Conservation (phyloP, 2,888 invertebrate genomes). For the Loripinus fragilis region DNA sequence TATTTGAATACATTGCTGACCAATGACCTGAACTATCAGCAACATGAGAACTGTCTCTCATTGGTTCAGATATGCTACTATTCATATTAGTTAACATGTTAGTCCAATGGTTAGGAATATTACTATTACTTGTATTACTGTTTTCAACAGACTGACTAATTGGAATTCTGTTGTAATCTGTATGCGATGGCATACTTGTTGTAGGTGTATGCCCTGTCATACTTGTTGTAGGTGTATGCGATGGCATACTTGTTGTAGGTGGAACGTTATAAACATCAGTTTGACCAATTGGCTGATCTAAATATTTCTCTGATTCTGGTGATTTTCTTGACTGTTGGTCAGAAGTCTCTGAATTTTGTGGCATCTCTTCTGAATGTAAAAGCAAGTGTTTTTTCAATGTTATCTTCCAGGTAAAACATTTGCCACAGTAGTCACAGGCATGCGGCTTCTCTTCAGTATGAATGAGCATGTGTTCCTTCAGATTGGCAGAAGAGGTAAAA, state of each 20-base stretch:
- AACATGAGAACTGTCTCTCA: no score
- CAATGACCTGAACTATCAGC: no score
- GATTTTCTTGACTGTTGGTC: neutral
- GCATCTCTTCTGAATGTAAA: neutral
- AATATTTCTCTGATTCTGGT: neutral
- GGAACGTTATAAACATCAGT: neutral
- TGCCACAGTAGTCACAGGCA: conserved; percentile 6
- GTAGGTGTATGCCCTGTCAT: neutral
- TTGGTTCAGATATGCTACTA: no score
- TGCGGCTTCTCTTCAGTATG: neutral
- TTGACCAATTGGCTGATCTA: neutral
- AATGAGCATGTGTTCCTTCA: neutral
- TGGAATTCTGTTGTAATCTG: neutral
- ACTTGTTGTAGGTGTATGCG: neutral
- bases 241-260: neutral
- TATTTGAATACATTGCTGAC: no score
- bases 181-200: no score
- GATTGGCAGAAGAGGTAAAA: neutral
- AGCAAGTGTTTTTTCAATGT: neutral
- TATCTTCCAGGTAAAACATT: neutral
- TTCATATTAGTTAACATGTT: no score
- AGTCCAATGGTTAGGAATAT: no score
- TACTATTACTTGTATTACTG: no score
- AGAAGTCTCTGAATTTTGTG: neutral
- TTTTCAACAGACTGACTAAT: no score